These are phyloP conservation scores for Dicerorhinus sumatrensis DNA, from an alignment of 2,113 vertebrate genomes.

Conservation along the genomic window DNA sequence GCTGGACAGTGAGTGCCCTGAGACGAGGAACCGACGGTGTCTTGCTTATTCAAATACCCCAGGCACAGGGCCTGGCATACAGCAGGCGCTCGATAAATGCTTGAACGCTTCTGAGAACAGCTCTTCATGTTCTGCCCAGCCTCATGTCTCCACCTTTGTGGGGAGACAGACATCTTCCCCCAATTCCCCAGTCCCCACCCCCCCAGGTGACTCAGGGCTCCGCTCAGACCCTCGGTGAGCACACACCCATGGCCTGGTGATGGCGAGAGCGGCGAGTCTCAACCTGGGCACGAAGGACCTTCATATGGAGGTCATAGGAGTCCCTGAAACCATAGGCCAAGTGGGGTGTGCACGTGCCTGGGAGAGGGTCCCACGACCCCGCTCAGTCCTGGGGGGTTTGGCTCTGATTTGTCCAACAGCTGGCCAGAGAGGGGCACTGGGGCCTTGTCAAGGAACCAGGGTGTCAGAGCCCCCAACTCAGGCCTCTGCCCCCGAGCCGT, in stretches of 20 bases:
- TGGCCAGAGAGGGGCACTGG: neutral
- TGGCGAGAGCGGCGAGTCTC: rapidly evolving
- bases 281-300: neutral
- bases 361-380: rapidly evolving
- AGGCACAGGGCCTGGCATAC: neutral
- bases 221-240: neutral
- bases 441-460: neutral
- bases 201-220: rapidly evolving
- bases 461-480: rapidly evolving
- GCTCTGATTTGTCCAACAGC: neutral
- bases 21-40: rapidly evolving
- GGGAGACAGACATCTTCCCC: neutral
- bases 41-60: neutral
- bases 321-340: neutral
- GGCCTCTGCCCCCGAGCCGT: rapidly evolving
- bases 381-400: rapidly evolving
- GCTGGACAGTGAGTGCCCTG: rapidly evolving
- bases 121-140: neutral
- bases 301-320: rapidly evolving
- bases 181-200: rapidly evolving
- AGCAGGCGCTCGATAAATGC: neutral
- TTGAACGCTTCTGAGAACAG: rapidly evolving
- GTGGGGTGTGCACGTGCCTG: rapidly evolving
- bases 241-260: too few relatives aligned
- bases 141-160: rapidly evolving